Conservation (phyloP, 2,113 vertebrate species). For the Trogon melanurus region DNA sequence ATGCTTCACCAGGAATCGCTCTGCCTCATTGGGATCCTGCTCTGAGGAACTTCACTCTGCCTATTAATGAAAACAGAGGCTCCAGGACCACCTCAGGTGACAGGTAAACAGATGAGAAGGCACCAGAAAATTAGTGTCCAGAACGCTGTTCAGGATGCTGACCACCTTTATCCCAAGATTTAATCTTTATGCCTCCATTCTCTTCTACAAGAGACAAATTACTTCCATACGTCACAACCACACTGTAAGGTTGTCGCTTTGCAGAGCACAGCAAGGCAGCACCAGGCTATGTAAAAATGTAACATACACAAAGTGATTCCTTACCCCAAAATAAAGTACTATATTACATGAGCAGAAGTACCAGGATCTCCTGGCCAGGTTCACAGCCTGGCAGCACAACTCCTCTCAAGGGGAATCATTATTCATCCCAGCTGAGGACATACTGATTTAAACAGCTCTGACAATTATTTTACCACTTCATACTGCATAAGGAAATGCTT, state of each 20-base stretch:
- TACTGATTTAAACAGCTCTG: neutral
- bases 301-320: neutral
- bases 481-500: neutral
- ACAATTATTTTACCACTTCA: conserved; percentile 17
- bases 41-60: neutral
- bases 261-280: neutral
- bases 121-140: neutral
- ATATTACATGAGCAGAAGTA: neutral
- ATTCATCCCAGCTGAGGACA: neutral
- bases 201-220: neutral
- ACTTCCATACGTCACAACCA: neutral
- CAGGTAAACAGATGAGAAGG: neutral
- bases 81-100: neutral
- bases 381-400: neutral
- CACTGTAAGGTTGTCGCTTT: neutral
- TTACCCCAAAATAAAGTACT: neutral
- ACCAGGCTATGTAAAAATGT: neutral
- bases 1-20: neutral
- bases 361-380: neutral
- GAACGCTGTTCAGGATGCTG: neutral
- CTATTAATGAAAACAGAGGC: accelerated
- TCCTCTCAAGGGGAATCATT: neutral
- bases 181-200: neutral
- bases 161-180: neutral
- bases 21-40: accelerated